Evolutionary conservation across 2,888 invertebrate genomes (phyloP).

Genomic region (Drosophila kambysellisi): DNA sequence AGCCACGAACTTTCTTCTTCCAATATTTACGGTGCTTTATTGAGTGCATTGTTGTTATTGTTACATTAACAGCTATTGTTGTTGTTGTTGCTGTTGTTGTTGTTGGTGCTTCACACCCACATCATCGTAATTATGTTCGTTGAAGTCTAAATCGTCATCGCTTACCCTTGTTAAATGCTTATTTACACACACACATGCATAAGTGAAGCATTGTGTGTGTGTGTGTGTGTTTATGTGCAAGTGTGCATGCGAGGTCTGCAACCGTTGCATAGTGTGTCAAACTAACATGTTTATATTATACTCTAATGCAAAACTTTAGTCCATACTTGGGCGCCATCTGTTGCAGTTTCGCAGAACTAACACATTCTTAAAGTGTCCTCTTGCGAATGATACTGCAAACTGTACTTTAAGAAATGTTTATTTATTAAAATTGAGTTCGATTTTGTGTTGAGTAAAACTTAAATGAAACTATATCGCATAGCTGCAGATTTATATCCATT

Average conservation of each 20-base stretch:
- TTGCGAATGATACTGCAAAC: neutral
- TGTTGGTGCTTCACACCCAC: constrained; percentile 43
- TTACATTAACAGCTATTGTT: constrained; percentile 19
- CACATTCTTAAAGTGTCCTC: neutral
- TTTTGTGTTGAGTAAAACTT: too few relatives aligned
- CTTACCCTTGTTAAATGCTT: constrained; percentile 60
- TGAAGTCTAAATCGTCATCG: constrained; percentile 49
- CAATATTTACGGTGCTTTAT: constrained; percentile 61
- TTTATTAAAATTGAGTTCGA: too few relatives aligned
- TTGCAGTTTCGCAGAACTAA: neutral
- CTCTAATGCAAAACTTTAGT: neutral
- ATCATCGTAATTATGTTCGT: constrained; percentile 52
- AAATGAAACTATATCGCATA: too few relatives aligned
- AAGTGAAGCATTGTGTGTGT: constrained; percentile 9
- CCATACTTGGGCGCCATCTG: neutral
- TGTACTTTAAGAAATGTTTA: neutral
- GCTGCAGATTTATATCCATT: too few relatives aligned
- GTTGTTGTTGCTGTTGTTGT: constrained; percentile 9
- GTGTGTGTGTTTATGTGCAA: neutral
- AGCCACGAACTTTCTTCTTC: constrained; percentile 68
- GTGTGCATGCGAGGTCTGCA: constrained; percentile 17
- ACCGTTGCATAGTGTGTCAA: constrained; percentile 46
- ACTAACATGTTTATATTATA: neutral
- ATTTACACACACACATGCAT: constrained; percentile 9
- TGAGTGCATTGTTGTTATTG: constrained; percentile 64